Evolutionary conservation across 2,113 vertebrate species (phyloP), one percentile per base, ranked within the genome.

Genomic region (Cynopterus brachyotis): DNA sequence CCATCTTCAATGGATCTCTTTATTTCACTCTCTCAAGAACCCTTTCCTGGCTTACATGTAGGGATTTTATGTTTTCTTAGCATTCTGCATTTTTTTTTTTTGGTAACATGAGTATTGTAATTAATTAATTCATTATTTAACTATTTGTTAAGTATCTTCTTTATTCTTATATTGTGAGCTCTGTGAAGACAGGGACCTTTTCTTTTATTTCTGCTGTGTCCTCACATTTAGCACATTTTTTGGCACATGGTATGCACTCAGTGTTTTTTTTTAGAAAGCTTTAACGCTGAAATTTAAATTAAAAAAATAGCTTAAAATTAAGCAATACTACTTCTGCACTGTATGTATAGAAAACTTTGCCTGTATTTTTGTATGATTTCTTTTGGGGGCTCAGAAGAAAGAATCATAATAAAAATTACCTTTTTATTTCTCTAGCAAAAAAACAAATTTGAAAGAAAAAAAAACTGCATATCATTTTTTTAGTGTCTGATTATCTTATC

Each of bases 221-320:
- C 3, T 92, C 60, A 82, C 45, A 30, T 89, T 72, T 79, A 55
- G 64, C 62, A 15, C 28, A 32, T 40, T 78, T 76, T 91, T 83
- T 53, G 80, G 17, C 59, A 28, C n/a, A 2, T 93, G 42, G 40
- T 73, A 79, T 82, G 62, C 19, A 67, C 13, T 83, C 82, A 45
- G 50, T 84, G 30, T 62, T 73, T 67, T 90, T 67, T 83, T 72
- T 83, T 57, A 89, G 75, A 86, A 92, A 94, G 19, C 42, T 79
- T 32, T 87, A 70, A 50, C 42, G 94, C 22, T 90, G 80, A 94
- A 72, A 79, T 92, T 86, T 79, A 85, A 92, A 19, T 84, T 30
- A 57, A 24, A 59, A 93, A 95, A 95, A 69, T 73, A 73, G 79
- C 4, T 59, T 91, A 19, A 89, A 79, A 73, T 47, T 57, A 89